Evolutionary conservation across 2,113 vertebrate species (phyloP).

Genomic region (Psephotus haematonotus): DNA sequence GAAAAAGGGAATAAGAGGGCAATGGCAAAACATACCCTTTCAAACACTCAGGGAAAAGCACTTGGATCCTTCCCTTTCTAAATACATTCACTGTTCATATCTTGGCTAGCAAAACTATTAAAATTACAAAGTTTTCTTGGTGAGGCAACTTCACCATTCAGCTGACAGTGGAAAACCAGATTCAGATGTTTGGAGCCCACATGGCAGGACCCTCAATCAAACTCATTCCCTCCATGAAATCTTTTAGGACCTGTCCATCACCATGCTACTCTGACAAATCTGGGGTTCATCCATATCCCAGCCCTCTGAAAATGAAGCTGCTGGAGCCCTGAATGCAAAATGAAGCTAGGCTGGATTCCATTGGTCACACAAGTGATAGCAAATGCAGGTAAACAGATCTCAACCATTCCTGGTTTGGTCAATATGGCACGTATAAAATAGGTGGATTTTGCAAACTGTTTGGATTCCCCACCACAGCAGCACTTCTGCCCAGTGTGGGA

Average conservation of each 20-base stretch:
- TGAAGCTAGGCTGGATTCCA: neutral
- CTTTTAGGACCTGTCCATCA: neutral
- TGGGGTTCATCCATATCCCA: neutral
- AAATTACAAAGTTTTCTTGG: neutral
- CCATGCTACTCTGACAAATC: too few relatives aligned
- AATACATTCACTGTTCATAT: neutral
- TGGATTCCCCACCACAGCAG: neutral
- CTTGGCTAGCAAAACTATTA: neutral
- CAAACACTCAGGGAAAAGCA: neutral
- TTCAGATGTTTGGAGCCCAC: neutral
- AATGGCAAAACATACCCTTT: neutral
- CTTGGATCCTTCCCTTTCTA: neutral
- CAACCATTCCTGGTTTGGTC: fast-evolving
- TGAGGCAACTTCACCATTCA: neutral
- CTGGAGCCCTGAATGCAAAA: neutral
- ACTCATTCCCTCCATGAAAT: neutral
- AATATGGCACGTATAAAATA: neutral
- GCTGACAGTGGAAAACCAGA: neutral
- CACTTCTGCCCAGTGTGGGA: fast-evolving
- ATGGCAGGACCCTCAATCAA: neutral
- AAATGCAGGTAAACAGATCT: neutral
- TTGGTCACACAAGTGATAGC: neutral
- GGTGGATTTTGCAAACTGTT: neutral
- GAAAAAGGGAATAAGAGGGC: neutral
- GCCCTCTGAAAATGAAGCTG: neutral